Evolutionary conservation across 2,797 vertebrate genomes (phyloP).

Genomic region (Nannoperca obscura): DNA sequence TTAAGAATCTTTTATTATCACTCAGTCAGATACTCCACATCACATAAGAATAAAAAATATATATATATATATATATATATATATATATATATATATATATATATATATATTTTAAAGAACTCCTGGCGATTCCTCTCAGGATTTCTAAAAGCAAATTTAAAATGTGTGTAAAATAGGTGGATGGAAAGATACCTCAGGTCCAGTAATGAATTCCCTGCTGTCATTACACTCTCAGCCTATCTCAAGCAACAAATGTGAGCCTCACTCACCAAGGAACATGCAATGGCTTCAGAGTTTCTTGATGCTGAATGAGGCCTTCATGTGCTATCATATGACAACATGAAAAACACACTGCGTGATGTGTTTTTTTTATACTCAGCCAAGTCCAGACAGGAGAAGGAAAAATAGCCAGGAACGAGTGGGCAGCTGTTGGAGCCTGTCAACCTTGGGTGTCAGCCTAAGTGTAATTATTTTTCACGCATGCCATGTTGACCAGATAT

Average conservation of each 20-base stretch:
- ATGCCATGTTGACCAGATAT: constrained; percentile 77
- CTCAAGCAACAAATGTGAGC: constrained; percentile 21
- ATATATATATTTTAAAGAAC: background rate
- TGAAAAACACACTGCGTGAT: constrained; percentile 65
- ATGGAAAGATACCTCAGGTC: background rate
- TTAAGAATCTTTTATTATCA: constrained; percentile 4
- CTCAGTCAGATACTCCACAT: background rate
- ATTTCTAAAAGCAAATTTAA: background rate
- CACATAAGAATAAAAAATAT: background rate
- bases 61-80: too few relatives aligned
- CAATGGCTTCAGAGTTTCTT: constrained; percentile 42
- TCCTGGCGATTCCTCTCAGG: background rate
- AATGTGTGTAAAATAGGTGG: constrained; percentile 14
- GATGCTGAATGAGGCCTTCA: constrained; percentile 60
- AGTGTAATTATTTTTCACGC: constrained; percentile 77
- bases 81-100: too few relatives aligned
- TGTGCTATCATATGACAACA: constrained; percentile 69
- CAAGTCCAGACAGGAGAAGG: constrained; percentile 72
- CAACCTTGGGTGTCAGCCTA: constrained; percentile 76
- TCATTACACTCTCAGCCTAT: constrained; percentile 5
- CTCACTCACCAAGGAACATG: constrained; percentile 25
- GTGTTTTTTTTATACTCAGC: constrained; percentile 61
- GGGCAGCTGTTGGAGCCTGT: constrained; percentile 76
- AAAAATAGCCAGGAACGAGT: constrained; percentile 60
- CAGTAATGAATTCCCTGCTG: constrained; percentile 15